Conservation (phyloP, 2,113 vertebrate genomes). For the Clarias gariepinus region DNA sequence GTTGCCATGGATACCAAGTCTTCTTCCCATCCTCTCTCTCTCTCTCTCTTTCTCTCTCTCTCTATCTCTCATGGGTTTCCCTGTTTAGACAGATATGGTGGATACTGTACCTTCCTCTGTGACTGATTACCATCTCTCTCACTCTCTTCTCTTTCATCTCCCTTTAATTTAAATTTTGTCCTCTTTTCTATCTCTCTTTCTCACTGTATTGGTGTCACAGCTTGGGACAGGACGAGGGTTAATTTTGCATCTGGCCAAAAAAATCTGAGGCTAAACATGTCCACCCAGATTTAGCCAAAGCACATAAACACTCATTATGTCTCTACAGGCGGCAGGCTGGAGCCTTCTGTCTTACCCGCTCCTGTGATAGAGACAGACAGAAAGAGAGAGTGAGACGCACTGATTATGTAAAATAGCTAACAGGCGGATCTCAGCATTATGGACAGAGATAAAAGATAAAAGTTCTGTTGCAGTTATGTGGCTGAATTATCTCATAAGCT, state of each 20-base stretch:
- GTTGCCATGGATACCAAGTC: slow-evolving; percentile 76
- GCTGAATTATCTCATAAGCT: not conserved
- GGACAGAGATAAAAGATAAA: not conserved
- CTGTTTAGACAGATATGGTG: not conserved
- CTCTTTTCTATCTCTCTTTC: not conserved
- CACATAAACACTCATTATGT: slow-evolving; percentile 30
- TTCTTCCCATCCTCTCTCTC: slow-evolving; percentile 59
- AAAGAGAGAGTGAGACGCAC: not conserved
- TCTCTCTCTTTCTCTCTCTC: slow-evolving; percentile 24
- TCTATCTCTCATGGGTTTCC: slow-evolving; percentile 4
- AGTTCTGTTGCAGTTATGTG: not conserved
- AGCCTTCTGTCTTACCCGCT: slow-evolving; percentile 10
- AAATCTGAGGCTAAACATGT: slow-evolving; percentile 8
- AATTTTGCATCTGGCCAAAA: slow-evolving; percentile 8
- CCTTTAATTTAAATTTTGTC: no score
- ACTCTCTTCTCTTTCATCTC: not conserved
- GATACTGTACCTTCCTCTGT: not conserved
- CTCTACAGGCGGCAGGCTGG: slow-evolving; percentile 15
- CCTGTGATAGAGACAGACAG: not conserved
- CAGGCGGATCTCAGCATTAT: not conserved
- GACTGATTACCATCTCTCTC: not conserved
- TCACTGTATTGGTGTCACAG: slow-evolving; percentile 23
- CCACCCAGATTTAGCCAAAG: slow-evolving; percentile 26
- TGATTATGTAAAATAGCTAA: slow-evolving; percentile 25
- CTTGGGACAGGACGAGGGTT: not conserved